Evolutionary conservation across 2,797 vertebrate genomes (phyloP).

Genomic region (Sciurus vulgaris): DNA sequence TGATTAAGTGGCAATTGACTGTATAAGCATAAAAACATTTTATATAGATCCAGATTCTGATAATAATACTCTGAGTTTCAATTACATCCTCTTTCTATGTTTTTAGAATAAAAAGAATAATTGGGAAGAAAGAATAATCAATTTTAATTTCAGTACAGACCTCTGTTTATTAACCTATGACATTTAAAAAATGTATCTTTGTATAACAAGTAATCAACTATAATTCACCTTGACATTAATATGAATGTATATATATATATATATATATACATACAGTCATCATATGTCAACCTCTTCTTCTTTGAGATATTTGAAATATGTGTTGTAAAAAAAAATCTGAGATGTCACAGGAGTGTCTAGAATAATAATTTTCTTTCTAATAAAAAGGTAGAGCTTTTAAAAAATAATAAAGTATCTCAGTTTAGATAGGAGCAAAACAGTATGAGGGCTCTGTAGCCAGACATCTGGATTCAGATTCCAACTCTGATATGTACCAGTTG

Average conservation of each 20-base stretch:
- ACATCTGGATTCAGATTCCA: not conserved
- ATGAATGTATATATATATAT: not conserved
- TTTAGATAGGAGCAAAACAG: not conserved
- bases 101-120: conserved; percentile 8
- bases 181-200: conserved; percentile 21
- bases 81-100: not conserved
- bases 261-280: not conserved
- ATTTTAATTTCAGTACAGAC: not conserved
- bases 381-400: not conserved
- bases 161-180: not conserved
- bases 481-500: not conserved
- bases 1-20: not conserved
- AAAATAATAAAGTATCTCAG: not conserved
- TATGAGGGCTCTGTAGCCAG: not conserved
- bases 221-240: conserved; percentile 25
- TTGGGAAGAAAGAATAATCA: not conserved
- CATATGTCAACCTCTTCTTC: not conserved
- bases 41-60: not conserved
- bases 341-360: not conserved
- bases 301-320: conserved; percentile 22
- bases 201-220: not conserved
- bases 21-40: not conserved
- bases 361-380: not conserved
- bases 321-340: not conserved
- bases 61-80: not conserved